Evolutionary conservation across 2,797 vertebrate genomes (phyloP).

Genomic region (Simalia tracyae): DNA sequence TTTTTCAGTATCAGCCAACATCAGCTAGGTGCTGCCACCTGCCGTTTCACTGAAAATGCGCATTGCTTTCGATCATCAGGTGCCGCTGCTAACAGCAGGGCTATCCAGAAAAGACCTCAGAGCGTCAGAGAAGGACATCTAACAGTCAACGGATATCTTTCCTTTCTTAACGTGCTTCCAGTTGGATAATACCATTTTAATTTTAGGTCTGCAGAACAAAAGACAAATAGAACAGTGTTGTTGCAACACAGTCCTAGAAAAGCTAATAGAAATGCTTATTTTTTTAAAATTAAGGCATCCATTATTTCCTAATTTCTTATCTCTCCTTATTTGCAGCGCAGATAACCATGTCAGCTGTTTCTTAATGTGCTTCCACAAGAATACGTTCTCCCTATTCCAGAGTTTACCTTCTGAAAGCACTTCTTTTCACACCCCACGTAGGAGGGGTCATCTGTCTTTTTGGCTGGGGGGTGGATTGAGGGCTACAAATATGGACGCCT

Average conservation of each 20-base stretch:
- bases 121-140: neutral
- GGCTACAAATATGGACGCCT: neutral
- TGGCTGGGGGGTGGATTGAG: neutral
- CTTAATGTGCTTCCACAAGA: neutral
- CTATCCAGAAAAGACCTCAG: neutral
- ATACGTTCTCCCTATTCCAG: neutral
- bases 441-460: neutral
- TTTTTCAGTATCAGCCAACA: neutral
- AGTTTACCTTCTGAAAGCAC: neutral
- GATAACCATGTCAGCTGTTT: neutral
- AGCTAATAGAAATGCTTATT: neutral
- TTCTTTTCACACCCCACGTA: neutral
- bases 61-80: neutral
- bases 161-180: neutral
- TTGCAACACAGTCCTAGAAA: neutral
- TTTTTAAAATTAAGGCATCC: neutral
- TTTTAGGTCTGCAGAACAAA: neutral
- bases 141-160: neutral
- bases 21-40: neutral
- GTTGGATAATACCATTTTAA: neutral
- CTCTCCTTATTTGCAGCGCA: neutral
- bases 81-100: conserved; percentile 1
- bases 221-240: too few species aligned
- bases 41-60: neutral
- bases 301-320: neutral